A percentile compares a stretch with the other conserved stretches of the same genome.
Conservation (phyloP, 2,797 vertebrate genomes). For the Erethizon dorsatum region DNA sequence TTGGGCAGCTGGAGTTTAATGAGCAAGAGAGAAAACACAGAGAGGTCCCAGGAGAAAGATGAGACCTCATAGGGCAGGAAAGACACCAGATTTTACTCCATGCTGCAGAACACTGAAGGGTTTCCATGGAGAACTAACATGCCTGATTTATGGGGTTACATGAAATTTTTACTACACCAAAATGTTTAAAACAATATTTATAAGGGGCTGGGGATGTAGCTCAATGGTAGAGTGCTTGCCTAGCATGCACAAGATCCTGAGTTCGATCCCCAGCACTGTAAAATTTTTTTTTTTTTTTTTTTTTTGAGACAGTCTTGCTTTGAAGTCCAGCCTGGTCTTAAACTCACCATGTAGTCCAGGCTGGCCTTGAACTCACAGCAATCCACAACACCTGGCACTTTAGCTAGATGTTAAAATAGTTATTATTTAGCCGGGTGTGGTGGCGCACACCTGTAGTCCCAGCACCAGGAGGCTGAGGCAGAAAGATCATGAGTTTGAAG, state of each 20-base stretch:
- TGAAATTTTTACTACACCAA: background rate
- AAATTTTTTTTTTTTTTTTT: background rate
- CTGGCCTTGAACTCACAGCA: too few species aligned
- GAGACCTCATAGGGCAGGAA: background rate
- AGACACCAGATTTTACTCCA: background rate
- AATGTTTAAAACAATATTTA: background rate
- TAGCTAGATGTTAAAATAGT: too few species aligned
- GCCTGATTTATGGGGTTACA: background rate
- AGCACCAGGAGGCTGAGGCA: too few species aligned
- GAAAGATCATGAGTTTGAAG: too few species aligned
- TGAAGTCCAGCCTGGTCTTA: too few species aligned
- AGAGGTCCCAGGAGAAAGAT: background rate
- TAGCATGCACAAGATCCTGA: background rate
- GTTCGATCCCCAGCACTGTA: background rate
- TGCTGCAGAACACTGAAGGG: background rate
- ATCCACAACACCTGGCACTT: too few species aligned
- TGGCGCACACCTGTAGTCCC: too few species aligned
- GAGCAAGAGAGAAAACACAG: background rate
- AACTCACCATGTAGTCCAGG: too few species aligned
- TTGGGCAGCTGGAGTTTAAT: background rate
- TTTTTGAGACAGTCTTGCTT: too few species aligned
- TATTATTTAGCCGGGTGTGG: too few species aligned
- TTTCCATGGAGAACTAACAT: background rate
- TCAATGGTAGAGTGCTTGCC: background rate
- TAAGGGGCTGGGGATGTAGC: background rate